A percentile compares a stretch with the other conserved stretches of the same genome.
Evolutionary conservation across 2,888 invertebrate species (phyloP).

Genomic region (Trissoscelio sp.): DNA sequence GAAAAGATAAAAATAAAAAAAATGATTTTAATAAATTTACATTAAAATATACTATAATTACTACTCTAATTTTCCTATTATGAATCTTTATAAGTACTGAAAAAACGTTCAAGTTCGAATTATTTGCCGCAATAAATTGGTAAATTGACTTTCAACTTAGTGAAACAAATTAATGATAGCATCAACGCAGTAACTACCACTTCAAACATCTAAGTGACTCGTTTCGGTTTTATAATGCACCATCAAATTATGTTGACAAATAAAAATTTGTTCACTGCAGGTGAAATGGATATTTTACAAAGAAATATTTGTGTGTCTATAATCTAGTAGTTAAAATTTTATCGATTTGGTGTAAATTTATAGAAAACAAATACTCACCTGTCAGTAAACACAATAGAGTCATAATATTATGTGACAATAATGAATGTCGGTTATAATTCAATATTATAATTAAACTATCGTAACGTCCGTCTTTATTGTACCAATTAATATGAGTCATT

Average conservation of each 20-base stretch:
- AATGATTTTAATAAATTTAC: no score
- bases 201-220: slow-evolving; percentile 9
- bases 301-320: slow-evolving; percentile 22
- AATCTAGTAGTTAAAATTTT: slow-evolving; percentile 41
- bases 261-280: slow-evolving; percentile 11
- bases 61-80: no score
- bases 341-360: slow-evolving; percentile 18
- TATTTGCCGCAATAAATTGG: background rate
- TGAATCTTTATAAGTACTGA: no score
- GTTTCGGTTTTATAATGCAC: slow-evolving; percentile 30
- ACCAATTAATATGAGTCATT: slow-evolving; percentile 77
- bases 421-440: slow-evolving; percentile 77
- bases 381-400: slow-evolving; percentile 50
- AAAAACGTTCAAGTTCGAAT: background rate
- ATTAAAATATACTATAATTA: no score
- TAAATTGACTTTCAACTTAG: slow-evolving; percentile 2
- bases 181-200: slow-evolving; percentile 18
- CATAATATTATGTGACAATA: slow-evolving; percentile 73
- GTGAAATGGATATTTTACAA: slow-evolving; percentile 9
- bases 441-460: slow-evolving; percentile 78
- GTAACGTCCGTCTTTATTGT: slow-evolving; percentile 75
- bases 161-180: slow-evolving; percentile 1
- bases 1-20: no score
- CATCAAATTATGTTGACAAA: slow-evolving; percentile 34
- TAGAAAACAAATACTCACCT: slow-evolving; percentile 39